Base-by-base conservation (phyloP, 2,888 invertebrate species). In the Gnatocerus cornutus region DNA sequence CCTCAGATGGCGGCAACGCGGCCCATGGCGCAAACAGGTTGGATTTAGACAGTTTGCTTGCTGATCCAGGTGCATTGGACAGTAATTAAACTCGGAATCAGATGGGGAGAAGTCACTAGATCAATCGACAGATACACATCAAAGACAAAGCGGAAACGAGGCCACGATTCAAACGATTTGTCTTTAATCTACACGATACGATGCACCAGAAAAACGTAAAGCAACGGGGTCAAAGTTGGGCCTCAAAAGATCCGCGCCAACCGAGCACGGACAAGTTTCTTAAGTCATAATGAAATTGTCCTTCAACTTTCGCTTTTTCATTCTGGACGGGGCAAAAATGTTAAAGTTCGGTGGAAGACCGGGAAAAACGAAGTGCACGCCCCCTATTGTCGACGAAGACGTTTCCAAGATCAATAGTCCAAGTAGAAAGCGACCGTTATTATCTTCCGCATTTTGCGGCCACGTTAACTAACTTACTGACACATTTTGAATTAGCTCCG, bases 381-480 rank as follows among this genome's bases (percentile, higher is more conserved):
- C 58, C 58, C 30, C 58, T 43, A 45, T 58, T 58, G 58, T 46
- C 37, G 61, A 48, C 46, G 21, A 59, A 66, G 58, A 55, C 64
- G 30, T 55, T n/a, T 46, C 27, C 41, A 27, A 45, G 61, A 59
- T 72, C 69, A 67, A 69, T 72, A 72, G 59, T 58, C 39, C 37
- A 30, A 56, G 62, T 16, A 9, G 53, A 48, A 58, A 50, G 64
- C 55, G 64, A 16, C 68, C 70, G 59, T 70, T 70, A 72, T 72
- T 68, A 72, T 72, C 71, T 67, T 56, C 68, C 62, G 53, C 68
- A 70, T 46, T 72, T 72, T 68, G 72, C 70, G 70, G 70, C 72
- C 72, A 61, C 61, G 61, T 62, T 72, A 70, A 72, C 69, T 70
- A 70, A 72, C 70, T 70, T 69, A 69, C 69, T 62, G 69, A 72